phyloP scores from a whole-genome alignment of 35 echinoderm and acorn worm genomes.

The Apostichopus californicus region DNA sequence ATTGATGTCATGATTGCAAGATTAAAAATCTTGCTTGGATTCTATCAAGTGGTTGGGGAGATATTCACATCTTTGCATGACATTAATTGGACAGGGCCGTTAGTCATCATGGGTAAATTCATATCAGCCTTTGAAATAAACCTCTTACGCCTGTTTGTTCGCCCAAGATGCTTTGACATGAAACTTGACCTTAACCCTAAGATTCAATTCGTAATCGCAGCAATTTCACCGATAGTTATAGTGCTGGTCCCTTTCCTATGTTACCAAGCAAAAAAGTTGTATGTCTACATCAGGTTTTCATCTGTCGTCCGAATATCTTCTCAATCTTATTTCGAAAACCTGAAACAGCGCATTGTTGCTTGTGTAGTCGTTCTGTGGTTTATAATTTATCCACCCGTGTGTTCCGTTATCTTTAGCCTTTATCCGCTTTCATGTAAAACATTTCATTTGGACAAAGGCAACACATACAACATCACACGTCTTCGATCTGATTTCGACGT shows the following conservation, averaged over 20 bases:
- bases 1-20: constrained; percentile 32
- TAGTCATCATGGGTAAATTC: constrained; percentile 27
- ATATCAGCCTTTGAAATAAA: constrained; percentile 47
- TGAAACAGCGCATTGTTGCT: neutral
- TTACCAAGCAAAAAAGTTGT: constrained; percentile 1
- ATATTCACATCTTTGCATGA: constrained; percentile 50
- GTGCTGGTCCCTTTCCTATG: neutral
- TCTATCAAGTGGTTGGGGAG: constrained; percentile 42
- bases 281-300: neutral
- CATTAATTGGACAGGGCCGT: constrained; percentile 35
- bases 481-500: constrained; percentile 52
- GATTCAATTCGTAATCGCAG: constrained; percentile 45
- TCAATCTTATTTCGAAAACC: neutral
- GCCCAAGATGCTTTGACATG: constrained; percentile 44
- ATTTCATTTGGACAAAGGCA: constrained; percentile 44
- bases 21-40: constrained; percentile 45
- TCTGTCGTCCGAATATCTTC: neutral
- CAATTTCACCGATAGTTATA: neutral
- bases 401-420: constrained; percentile 33
- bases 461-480: neutral
- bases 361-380: constrained; percentile 42
- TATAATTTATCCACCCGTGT: constrained; percentile 40
- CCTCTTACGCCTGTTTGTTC: constrained; percentile 27
- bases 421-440: constrained; percentile 34
- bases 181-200: constrained; percentile 35